A percentile compares a stretch with the other conserved stretches of the same genome.
Conservation (phyloP, 2,113 vertebrate genomes). For the Crotalus horridus region DNA sequence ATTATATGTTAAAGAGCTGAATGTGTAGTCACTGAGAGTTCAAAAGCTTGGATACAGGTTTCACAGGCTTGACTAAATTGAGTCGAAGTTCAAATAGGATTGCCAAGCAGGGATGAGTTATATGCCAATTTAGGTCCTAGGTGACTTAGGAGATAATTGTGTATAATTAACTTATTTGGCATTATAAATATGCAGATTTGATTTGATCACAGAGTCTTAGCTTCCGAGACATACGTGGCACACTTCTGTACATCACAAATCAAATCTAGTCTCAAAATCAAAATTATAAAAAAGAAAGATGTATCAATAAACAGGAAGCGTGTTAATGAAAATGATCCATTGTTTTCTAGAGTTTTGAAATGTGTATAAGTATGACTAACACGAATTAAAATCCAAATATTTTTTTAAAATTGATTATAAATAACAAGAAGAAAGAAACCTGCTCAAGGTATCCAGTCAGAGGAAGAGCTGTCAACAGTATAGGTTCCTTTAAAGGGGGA, state of each 20-base stretch:
- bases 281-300: background rate
- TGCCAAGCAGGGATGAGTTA: background rate
- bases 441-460: constrained; percentile 91
- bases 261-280: background rate
- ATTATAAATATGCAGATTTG: background rate
- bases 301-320: background rate
- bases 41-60: background rate
- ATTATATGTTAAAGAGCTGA: background rate
- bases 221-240: background rate
- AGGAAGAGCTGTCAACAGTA: constrained; percentile 84
- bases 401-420: background rate
- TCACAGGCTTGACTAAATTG: background rate
- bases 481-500: constrained; percentile 80
- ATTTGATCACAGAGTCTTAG: background rate
- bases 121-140: background rate
- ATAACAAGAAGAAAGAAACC: constrained; percentile 39
- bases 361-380: background rate
- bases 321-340: background rate
- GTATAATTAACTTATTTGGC: background rate
- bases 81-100: background rate
- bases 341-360: background rate
- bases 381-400: background rate
- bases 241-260: background rate
- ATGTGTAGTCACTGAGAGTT: background rate
- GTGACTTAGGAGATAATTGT: background rate